Evolutionary conservation across 2,888 invertebrate species (phyloP).

Genomic region (Drosophila kokeensis): DNA sequence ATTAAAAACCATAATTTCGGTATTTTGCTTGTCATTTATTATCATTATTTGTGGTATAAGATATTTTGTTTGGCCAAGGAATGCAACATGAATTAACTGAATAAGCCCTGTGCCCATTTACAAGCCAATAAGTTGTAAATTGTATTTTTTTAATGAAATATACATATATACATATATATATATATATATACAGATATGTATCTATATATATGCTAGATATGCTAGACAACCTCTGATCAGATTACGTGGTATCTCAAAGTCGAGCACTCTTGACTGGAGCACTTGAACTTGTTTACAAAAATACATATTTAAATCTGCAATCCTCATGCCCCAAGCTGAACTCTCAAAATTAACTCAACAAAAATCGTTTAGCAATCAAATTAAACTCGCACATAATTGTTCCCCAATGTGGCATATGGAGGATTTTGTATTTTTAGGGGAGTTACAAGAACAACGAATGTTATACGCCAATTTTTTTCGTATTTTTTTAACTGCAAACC

Average conservation of each 20-base stretch:
- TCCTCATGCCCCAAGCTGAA: neutral
- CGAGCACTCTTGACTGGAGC: neutral
- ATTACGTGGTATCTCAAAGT: neutral
- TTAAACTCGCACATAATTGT: slow-evolving; percentile 74
- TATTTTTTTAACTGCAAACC: slow-evolving; percentile 82
- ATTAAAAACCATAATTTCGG: slow-evolving; percentile 75
- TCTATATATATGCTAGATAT: too few species aligned
- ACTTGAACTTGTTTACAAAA: neutral
- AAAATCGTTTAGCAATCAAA: slow-evolving; percentile 77
- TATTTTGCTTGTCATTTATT: slow-evolving; percentile 79
- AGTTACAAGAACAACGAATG: slow-evolving; percentile 51
- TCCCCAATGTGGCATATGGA: slow-evolving; percentile 76
- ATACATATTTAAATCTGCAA: neutral
- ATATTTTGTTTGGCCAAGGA: slow-evolving; percentile 3
- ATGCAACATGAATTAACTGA: slow-evolving; percentile 15
- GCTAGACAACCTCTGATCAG: neutral
- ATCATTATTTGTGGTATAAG: slow-evolving; percentile 69
- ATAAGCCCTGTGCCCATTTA: slow-evolving; percentile 7
- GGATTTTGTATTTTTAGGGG: slow-evolving; percentile 23
- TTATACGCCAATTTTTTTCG: slow-evolving; percentile 77
- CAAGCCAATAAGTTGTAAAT: neutral
- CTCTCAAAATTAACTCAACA: slow-evolving; percentile 20
- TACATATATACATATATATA: neutral
- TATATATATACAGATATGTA: too few species aligned
- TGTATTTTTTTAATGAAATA: neutral